Conservation (phyloP, 2,797 vertebrate genomes). For the Scomberomorus guttatus region DNA sequence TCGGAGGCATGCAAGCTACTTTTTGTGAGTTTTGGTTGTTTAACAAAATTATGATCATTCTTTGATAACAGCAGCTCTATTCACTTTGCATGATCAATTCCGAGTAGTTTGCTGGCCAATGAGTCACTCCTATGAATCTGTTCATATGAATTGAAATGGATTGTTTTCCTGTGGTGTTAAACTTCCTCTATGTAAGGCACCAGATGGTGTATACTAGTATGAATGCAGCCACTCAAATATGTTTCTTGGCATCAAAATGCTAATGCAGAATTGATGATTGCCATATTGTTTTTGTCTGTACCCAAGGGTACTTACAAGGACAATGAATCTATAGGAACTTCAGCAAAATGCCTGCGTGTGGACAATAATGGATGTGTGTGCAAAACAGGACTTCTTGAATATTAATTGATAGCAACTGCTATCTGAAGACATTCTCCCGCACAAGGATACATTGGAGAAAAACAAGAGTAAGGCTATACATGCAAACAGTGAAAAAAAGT, state of each 20-base stretch:
- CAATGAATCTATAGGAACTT: slow-evolving; percentile 55
- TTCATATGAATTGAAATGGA: slow-evolving; percentile 33
- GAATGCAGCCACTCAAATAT: slow-evolving; percentile 59
- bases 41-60: slow-evolving; percentile 38
- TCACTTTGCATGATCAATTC: slow-evolving; percentile 37
- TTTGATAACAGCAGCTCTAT: slow-evolving; percentile 26
- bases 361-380: slow-evolving; percentile 58
- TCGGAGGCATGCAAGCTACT: background rate
- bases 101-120: slow-evolving; percentile 1
- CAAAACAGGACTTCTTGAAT: slow-evolving; percentile 44
- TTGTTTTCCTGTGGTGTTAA: slow-evolving; percentile 42
- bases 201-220: slow-evolving; percentile 57
- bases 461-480: background rate
- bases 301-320: slow-evolving; percentile 53
- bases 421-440: slow-evolving; percentile 32
- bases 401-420: slow-evolving; percentile 43
- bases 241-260: slow-evolving; percentile 51
- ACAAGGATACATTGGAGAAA: slow-evolving; percentile 6
- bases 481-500: slow-evolving; percentile 26
- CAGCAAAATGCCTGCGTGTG: slow-evolving; percentile 42
- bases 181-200: slow-evolving; percentile 25
- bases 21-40: slow-evolving; percentile 20
- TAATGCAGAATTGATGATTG: slow-evolving; percentile 68
- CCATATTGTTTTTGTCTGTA: slow-evolving; percentile 63
- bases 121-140: slow-evolving; percentile 11